phyloP scores from a whole-genome alignment of 1,140 invertebrate species.

The Hypothenemus hampei region DNA sequence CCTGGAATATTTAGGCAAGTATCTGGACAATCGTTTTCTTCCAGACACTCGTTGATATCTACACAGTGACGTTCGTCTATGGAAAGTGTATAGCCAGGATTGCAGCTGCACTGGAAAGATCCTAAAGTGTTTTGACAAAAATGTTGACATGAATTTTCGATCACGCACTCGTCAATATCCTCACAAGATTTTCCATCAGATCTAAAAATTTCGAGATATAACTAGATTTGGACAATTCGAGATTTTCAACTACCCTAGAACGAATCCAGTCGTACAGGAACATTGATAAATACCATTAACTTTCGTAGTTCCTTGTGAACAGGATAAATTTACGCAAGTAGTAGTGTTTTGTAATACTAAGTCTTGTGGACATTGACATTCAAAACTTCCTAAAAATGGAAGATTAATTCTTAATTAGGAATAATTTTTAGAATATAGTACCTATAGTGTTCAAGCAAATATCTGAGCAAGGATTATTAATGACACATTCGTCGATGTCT shows the following conservation, averaged over 20 bases:
- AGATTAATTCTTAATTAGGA: neutral
- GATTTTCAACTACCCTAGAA: constrained; percentile 48
- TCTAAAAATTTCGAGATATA: neutral
- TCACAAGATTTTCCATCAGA: constrained; percentile 50
- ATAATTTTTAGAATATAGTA: constrained; percentile 10
- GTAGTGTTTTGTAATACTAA: constrained; percentile 15
- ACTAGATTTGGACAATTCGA: neutral
- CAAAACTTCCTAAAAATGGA: constrained; percentile 4
- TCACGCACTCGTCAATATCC: constrained; percentile 75
- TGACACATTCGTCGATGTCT: constrained; percentile 66
- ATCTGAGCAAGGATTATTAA: constrained; percentile 59
- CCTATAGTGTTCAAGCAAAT: constrained; percentile 54
- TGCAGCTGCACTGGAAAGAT: constrained; percentile 58
- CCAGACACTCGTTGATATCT: constrained; percentile 66
- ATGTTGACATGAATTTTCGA: constrained; percentile 56
- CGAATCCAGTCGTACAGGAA: constrained; percentile 68
- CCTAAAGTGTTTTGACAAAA: constrained; percentile 61
- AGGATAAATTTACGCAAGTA: constrained; percentile 40
- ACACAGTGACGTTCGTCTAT: constrained; percentile 49
- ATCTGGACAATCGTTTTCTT: constrained; percentile 59
- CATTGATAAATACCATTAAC: constrained; percentile 46
- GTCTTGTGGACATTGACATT: constrained; percentile 11
- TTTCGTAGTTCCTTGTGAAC: constrained; percentile 45
- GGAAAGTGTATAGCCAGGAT: constrained; percentile 45
- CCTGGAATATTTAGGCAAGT: constrained; percentile 54